phyloP scores from a whole-genome alignment of 2,113 vertebrate species.

The Equus przewalskii region DNA sequence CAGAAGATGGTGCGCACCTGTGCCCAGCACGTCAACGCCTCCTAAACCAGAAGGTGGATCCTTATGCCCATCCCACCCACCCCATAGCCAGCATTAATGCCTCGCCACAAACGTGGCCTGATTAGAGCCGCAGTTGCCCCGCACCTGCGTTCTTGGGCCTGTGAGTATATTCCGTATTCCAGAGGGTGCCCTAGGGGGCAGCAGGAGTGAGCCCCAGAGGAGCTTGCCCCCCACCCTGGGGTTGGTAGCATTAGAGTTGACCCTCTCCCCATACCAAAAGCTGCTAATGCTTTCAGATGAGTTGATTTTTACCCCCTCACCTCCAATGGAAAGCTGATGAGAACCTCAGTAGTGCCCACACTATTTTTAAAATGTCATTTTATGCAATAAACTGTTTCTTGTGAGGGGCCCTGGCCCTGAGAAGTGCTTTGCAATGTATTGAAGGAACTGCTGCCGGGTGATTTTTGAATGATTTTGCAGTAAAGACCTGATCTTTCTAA shows the following conservation, averaged over 20 bases:
- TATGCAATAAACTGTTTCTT: constrained; percentile 71
- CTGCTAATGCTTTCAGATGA: constrained; percentile 43
- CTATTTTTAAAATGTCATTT: constrained; percentile 48
- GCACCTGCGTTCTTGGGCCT: not conserved
- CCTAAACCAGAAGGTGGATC: not conserved
- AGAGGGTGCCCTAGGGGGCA: not conserved
- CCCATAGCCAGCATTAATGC: not conserved
- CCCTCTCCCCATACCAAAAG: not conserved
- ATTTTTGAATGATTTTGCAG: constrained; percentile 68
- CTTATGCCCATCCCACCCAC: not conserved
- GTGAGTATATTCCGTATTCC: not conserved
- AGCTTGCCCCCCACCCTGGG: not conserved
- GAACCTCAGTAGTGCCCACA: constrained; percentile 41
- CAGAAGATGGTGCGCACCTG: not conserved
- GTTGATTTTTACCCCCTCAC: not conserved
- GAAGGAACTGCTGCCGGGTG: constrained; percentile 47
- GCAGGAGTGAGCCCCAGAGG: not conserved
- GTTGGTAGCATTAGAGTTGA: not conserved
- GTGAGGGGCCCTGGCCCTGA: not conserved
- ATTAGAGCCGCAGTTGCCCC: not conserved
- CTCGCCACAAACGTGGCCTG: not conserved
- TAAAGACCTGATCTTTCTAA: constrained; percentile 77
- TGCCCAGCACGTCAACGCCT: not conserved
- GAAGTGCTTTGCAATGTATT: constrained; percentile 43
- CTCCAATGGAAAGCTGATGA: not conserved